Percentiles rank a stretch among this genome's conserved stretches.
Evolutionary conservation across 2,113 vertebrate genomes (phyloP).

Genomic region (Vidua chalybeata): DNA sequence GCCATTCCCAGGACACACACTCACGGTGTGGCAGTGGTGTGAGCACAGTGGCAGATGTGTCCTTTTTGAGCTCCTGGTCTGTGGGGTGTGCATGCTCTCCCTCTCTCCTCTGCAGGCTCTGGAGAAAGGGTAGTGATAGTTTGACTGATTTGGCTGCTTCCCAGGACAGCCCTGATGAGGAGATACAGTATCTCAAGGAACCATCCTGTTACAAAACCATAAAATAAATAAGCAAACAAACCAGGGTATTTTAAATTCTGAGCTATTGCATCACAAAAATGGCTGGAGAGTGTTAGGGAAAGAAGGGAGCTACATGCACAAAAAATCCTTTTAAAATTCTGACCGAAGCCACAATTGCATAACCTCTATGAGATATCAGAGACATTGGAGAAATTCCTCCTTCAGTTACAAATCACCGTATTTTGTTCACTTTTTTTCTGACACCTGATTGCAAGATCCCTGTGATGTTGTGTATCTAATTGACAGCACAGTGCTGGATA

Average conservation of each 20-base stretch:
- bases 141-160: neutral
- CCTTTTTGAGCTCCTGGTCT: neutral
- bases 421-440: neutral
- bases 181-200: neutral
- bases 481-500: neutral
- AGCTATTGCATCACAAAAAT: neutral
- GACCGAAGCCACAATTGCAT: neutral
- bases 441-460: neutral
- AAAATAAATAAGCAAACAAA: conserved; percentile 43
- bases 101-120: neutral
- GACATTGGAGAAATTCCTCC: neutral
- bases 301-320: neutral
- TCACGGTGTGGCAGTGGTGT: accelerated
- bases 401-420: neutral
- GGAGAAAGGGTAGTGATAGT: neutral
- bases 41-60: accelerated
- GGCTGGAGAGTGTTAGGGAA: neutral
- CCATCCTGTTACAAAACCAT: neutral
- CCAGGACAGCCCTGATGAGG: neutral
- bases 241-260: neutral
- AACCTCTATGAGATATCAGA: neutral
- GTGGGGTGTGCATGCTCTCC: accelerated
- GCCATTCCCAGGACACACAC: accelerated
- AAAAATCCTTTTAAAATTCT: neutral
- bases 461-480: neutral